Evolutionary conservation across 2,113 vertebrate species (phyloP), one percentile per base, ranked within the genome.

Genomic region (Brachypteracias leptosomus): DNA sequence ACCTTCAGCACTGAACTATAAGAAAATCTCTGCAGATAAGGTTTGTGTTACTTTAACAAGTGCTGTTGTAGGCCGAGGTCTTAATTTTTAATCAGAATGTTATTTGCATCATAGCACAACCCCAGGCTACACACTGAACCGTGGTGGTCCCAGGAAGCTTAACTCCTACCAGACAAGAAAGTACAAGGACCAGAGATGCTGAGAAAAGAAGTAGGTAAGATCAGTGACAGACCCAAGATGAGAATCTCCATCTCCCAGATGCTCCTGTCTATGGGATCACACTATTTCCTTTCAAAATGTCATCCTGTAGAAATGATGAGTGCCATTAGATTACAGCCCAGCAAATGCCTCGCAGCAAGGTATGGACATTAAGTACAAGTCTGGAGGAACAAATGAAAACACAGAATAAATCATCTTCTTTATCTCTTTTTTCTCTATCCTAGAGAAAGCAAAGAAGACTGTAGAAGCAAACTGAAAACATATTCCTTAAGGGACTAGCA

Each of bases 131-230:
- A 16, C 29, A 8, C 21, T 11, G 47, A 82, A 31, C 17, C 4
- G 0, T 8, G 15, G 19, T 6, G 84, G 46, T 16, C 29, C 14
- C 57, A 70, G 18, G 8, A 35, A 49, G 18, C 33, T 71, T 15
- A 76, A 42, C 54, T 31, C 11, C 16, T 33, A 8, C 70, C 65
- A 13, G n/a, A 44, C 21, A 58, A 38, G 46, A 51, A 62, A 46
- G 54, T 16, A 31, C 20, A 40, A 31, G 28, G n/a, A 28, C 28
- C 31, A 54, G 47, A 85, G 70, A 24, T 13, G 24, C 36, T 31
- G 13, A 46, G 70, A 31, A 68, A 57, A 13, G 42, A 63, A 0
- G 0, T 4, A 13, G 2, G 0, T 13, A 70, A 21, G 19, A 83
- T 71, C 42, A 44, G 20, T 0, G 26, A 24, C 52, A 82, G 49